A percentile compares a stretch with the other conserved stretches of the same genome.
These are phyloP conservation scores for Neopipo cinnamomea DNA, from an alignment of 2,113 vertebrate species.

Conservation along the genomic window DNA sequence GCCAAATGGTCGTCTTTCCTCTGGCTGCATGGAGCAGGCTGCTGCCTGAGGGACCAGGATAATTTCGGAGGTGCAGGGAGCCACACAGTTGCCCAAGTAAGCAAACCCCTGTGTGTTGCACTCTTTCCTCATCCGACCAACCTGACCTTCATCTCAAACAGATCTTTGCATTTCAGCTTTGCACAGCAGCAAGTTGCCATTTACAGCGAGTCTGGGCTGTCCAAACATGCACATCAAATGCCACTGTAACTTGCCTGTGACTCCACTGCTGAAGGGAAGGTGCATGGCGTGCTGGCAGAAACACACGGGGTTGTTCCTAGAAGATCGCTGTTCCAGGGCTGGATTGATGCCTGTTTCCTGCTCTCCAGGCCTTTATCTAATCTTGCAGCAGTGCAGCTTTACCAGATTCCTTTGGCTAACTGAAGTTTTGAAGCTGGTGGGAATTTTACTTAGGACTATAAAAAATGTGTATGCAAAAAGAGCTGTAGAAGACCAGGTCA, in stretches of 20 bases:
- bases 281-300: not conserved
- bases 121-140: not conserved
- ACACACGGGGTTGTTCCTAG: not conserved
- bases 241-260: not conserved
- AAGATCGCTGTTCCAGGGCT: not conserved
- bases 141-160: not conserved
- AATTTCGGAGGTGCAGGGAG: not conserved
- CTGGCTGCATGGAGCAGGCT: not conserved
- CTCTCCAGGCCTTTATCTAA: not conserved
- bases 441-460: not conserved
- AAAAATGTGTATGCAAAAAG: not conserved
- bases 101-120: not conserved
- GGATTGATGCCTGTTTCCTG: not conserved
- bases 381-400: not conserved
- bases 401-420: not conserved
- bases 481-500: not conserved
- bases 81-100: not conserved
- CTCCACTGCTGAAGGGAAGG: not conserved
- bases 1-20: not conserved
- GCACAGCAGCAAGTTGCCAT: not conserved
- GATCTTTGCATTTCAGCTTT: not conserved
- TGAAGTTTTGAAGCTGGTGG: not conserved
- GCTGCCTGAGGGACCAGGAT: not conserved
- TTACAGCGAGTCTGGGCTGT: not conserved
- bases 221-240: not conserved